A percentile compares a stretch with the other conserved stretches of the same genome.
Evolutionary conservation across 2,113 vertebrate genomes (phyloP).

Genomic region (Archilochus colubris): DNA sequence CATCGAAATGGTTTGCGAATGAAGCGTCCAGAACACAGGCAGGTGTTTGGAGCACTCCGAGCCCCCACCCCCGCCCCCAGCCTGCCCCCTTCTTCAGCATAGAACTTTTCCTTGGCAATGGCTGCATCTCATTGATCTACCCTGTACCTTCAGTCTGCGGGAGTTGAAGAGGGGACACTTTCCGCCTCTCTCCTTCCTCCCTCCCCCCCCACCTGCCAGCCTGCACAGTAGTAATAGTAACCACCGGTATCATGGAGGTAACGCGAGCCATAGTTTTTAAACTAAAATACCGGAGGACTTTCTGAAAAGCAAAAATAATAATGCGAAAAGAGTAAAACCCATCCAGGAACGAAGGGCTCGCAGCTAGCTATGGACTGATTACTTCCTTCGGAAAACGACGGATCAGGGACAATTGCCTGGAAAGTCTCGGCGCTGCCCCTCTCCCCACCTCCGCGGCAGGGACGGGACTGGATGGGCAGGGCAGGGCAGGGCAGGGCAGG

Average conservation of each 20-base stretch:
- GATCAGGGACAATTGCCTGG: slow-evolving; percentile 4
- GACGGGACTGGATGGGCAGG: too few relatives aligned
- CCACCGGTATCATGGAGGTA: accelerated
- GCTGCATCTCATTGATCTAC: not conserved
- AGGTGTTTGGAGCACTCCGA: not conserved
- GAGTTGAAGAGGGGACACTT: not conserved
- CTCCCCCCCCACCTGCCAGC: not conserved
- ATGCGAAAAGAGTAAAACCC: not conserved
- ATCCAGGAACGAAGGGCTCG: not conserved
- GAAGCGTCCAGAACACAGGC: not conserved
- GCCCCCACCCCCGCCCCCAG: not conserved
- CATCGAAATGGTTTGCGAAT: not conserved
- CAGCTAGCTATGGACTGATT: not conserved
- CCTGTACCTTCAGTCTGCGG: not conserved
- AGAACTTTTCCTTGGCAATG: accelerated
- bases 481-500: not conserved
- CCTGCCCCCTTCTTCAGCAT: not conserved
- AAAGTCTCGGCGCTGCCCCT: not conserved
- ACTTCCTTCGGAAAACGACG: not conserved
- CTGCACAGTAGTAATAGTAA: accelerated
- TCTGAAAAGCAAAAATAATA: not conserved
- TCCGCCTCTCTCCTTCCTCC: too few relatives aligned
- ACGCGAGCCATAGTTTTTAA: accelerated
- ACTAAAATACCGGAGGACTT: not conserved
- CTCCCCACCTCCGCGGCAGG: not conserved